Conservation (phyloP, 1,140 invertebrate genomes). For the Trichonephila clavata region DNA sequence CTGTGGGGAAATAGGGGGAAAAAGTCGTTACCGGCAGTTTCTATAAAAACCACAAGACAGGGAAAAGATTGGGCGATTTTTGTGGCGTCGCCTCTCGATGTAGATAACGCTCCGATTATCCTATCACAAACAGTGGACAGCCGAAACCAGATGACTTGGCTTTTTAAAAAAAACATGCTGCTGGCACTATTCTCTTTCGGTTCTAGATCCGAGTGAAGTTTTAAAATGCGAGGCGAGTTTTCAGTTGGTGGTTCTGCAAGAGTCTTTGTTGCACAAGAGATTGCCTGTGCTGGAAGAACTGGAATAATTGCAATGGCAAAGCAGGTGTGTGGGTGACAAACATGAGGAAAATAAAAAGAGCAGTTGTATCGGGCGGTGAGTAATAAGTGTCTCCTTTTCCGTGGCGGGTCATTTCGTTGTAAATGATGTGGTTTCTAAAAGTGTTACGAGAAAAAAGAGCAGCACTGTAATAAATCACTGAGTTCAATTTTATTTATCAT, state of each 20-base stretch:
- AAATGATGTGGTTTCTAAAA: no score
- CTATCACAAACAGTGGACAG: not conserved
- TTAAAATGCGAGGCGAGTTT: not conserved
- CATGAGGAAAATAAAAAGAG: no score
- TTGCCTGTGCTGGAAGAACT: not conserved
- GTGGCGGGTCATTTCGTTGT: not conserved
- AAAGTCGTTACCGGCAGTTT: constrained; percentile 30
- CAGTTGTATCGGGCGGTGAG: no score
- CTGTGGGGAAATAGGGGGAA: not conserved
- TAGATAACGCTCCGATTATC: constrained; percentile 3
- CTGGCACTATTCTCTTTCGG: not conserved
- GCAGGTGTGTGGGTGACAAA: not conserved
- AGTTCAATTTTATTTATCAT: no score
- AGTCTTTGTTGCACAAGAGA: not conserved
- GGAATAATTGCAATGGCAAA: not conserved
- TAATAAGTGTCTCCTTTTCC: not conserved
- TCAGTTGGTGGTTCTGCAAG: not conserved
- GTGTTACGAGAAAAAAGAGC: no score
- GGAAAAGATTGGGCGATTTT: not conserved
- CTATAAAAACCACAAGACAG: constrained; percentile 8
- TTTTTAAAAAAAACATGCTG: not conserved
- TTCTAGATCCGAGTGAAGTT: not conserved
- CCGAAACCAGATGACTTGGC: not conserved
- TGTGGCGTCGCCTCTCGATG: not conserved
- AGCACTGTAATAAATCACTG: no score